Percentiles rank a stretch among this genome's conserved stretches.
Conservation (phyloP, 2,888 invertebrate genomes). For the Drosophila rubida region DNA sequence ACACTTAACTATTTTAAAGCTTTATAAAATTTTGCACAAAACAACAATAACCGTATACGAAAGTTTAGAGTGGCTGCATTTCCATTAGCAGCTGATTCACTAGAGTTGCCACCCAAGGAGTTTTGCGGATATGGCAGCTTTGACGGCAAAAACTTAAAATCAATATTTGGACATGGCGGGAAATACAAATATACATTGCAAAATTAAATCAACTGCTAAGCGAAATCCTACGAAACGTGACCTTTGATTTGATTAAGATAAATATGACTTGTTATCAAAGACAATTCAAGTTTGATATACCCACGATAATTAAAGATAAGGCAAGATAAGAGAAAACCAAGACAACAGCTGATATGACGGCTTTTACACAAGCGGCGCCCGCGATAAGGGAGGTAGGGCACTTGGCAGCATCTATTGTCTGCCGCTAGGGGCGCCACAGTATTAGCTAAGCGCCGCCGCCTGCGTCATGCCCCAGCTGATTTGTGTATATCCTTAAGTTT, state of each 20-base stretch:
- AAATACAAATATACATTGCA: not conserved
- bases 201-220: not conserved
- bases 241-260: not conserved
- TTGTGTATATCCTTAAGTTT: slow-evolving; percentile 33
- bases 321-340: not conserved
- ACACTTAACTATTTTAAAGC: slow-evolving; percentile 2
- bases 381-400: not conserved
- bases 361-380: not conserved
- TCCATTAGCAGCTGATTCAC: slow-evolving; percentile 23
- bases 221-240: too few relatives aligned
- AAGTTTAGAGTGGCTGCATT: slow-evolving; percentile 8
- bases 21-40: slow-evolving; percentile 25
- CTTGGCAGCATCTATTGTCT: not conserved
- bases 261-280: not conserved
- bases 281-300: not conserved
- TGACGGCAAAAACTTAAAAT: not conserved
- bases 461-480: slow-evolving; percentile 48
- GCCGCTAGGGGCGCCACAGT: slow-evolving; percentile 21
- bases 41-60: slow-evolving; percentile 15
- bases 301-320: not conserved
- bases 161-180: not conserved
- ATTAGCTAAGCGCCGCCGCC: slow-evolving; percentile 1
- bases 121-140: slow-evolving; percentile 27
- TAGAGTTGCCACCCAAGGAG: slow-evolving; percentile 22
- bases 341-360: not conserved